Evolutionary conservation across 2,888 invertebrate genomes (phyloP).

Genomic region (Allolobophora icterica): DNA sequence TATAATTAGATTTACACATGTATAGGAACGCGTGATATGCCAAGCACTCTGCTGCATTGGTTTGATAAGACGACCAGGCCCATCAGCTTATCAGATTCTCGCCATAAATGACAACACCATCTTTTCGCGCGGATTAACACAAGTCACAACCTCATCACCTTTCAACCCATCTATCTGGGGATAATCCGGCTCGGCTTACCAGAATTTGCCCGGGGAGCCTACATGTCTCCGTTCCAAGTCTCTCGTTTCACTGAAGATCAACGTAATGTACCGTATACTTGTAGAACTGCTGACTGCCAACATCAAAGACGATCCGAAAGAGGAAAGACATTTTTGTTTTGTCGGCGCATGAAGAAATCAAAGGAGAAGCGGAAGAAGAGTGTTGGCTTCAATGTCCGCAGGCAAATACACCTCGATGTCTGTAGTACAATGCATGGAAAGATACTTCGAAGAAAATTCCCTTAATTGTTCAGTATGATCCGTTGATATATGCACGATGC

Average conservation of each 20-base stretch:
- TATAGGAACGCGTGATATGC: too few species aligned
- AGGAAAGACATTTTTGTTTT: not conserved
- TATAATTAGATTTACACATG: too few species aligned
- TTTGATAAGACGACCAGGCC: too few species aligned
- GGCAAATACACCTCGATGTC: not conserved
- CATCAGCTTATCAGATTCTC: not conserved
- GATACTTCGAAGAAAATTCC: not conserved
- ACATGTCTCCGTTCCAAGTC: not conserved
- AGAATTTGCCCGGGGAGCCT: not conserved
- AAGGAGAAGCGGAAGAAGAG: not conserved
- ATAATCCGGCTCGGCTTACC: not conserved
- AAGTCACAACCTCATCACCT: slow-evolving; percentile 17
- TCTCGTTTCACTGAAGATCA: slow-evolving; percentile 8
- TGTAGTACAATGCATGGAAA: not conserved
- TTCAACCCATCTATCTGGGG: not conserved
- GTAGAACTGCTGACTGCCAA: not conserved
- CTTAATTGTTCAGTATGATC: not conserved
- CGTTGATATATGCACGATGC: not conserved
- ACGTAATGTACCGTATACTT: not conserved
- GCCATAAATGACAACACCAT: not conserved
- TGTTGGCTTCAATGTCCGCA: not conserved
- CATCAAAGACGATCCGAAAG: not conserved
- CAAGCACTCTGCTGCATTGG: too few species aligned
- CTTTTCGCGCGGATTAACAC: not conserved
- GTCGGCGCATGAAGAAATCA: slow-evolving; percentile 7